These are phyloP conservation scores for Nasonia vitripennis DNA, from an alignment of 1,140 invertebrate species.

Conservation along the genomic window DNA sequence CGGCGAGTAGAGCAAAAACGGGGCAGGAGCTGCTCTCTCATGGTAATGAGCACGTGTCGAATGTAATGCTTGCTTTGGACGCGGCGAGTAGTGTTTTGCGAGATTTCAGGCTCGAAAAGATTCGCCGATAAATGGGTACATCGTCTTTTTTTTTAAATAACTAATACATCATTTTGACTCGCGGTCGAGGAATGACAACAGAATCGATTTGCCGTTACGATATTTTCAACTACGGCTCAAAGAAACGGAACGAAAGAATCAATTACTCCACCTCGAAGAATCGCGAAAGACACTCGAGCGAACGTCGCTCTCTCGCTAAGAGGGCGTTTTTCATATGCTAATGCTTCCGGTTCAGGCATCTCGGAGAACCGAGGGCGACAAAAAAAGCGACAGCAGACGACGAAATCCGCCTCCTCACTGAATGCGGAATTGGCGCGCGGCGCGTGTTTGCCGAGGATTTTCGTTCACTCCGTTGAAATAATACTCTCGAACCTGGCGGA, in stretches of 20 bases:
- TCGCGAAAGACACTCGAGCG: background rate
- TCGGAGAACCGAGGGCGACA: slow-evolving; percentile 11
- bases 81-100: background rate
- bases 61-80: background rate
- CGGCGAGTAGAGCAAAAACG: background rate
- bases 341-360: slow-evolving; percentile 28
- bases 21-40: slow-evolving; percentile 8
- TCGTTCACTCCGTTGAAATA: slow-evolving; percentile 37
- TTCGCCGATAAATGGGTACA: too few relatives aligned
- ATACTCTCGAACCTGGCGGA: background rate
- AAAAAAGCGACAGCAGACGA: background rate
- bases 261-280: background rate
- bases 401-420: background rate
- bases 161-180: too few relatives aligned
- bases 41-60: background rate
- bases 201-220: too few relatives aligned
- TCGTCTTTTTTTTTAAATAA: too few relatives aligned
- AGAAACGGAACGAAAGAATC: background rate
- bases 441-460: slow-evolving; percentile 14
- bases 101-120: background rate
- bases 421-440: background rate
- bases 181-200: too few relatives aligned
- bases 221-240: background rate
- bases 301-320: background rate
- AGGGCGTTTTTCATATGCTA: slow-evolving; percentile 45